Percentiles rank a stretch among this genome's conserved stretches.
These are phyloP conservation scores for Varanus komodoensis DNA, from an alignment of 2,113 vertebrate species.

Conservation along the genomic window DNA sequence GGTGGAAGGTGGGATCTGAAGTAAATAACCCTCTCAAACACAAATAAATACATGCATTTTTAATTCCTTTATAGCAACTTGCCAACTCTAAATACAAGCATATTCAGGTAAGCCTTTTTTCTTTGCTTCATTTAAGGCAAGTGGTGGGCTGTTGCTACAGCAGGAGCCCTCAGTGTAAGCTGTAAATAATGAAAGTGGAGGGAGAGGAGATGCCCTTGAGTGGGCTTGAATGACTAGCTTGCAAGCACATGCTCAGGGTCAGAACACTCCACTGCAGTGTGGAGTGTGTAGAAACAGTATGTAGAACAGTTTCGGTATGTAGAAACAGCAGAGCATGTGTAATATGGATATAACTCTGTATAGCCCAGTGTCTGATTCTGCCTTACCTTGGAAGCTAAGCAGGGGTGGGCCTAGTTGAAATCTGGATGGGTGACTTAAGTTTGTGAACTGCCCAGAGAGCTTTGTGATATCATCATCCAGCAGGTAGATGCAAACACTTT, in stretches of 20 bases:
- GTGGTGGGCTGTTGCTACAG: not conserved
- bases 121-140: not conserved
- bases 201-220: not conserved
- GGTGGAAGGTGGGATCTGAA: too few species aligned
- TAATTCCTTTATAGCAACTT: constrained; percentile 55
- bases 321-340: not conserved
- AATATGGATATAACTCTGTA: not conserved
- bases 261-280: not conserved
- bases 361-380: too few species aligned
- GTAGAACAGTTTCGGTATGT: not conserved
- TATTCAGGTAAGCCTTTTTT: constrained; percentile 62
- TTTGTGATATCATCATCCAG: too few species aligned
- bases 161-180: not conserved
- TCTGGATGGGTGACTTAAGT: too few species aligned
- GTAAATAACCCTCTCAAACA: too few species aligned
- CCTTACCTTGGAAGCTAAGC: too few species aligned
- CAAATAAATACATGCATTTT: too few species aligned
- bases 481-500: too few species aligned
- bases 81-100: constrained; percentile 65
- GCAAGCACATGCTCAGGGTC: not conserved
- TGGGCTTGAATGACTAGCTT: not conserved
- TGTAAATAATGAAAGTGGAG: not conserved
- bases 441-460: too few species aligned
- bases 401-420: too few species aligned
- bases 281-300: too few species aligned